phyloP scores from a whole-genome alignment of 2,113 vertebrate genomes.

The Copsychus sechellarum region DNA sequence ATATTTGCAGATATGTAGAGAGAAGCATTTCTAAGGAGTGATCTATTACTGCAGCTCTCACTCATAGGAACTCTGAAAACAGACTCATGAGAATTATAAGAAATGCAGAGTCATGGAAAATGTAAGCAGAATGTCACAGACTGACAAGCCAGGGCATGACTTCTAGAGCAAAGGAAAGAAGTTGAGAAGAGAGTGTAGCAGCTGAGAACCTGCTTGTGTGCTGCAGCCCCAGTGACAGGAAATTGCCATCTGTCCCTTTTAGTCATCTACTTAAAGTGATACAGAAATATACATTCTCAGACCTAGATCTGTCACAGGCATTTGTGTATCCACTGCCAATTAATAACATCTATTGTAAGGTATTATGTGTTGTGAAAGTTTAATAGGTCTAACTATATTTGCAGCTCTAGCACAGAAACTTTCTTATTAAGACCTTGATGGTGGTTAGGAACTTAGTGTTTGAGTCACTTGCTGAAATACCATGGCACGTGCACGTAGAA shows the following conservation, averaged over 20 bases:
- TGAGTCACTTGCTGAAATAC: not conserved
- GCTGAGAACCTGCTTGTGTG: not conserved
- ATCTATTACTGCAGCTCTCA: not conserved
- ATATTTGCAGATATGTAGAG: not conserved
- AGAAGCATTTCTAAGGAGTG: not conserved
- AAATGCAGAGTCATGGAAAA: constrained; percentile 10
- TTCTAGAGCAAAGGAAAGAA: not conserved
- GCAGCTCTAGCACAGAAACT: not conserved
- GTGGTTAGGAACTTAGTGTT: not conserved
- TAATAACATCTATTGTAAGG: not conserved
- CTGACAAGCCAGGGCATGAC: not conserved
- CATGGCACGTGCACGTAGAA: not conserved
- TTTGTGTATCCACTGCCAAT: not conserved
- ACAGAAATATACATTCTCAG: not conserved
- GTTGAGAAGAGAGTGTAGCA: not conserved
- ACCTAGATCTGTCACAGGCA: not conserved
- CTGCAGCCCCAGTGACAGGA: not conserved
- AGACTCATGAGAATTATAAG: not conserved
- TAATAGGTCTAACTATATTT: not conserved
- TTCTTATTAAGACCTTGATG: not conserved
- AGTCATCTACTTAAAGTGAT: not conserved
- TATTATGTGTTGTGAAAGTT: not conserved
- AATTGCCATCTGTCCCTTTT: not conserved
- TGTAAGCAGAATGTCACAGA: not conserved
- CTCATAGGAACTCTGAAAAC: not conserved